Percentiles rank a stretch among this genome's conserved stretches.
Conservation (phyloP, 2,888 invertebrate species). For the Metalampra italica region DNA sequence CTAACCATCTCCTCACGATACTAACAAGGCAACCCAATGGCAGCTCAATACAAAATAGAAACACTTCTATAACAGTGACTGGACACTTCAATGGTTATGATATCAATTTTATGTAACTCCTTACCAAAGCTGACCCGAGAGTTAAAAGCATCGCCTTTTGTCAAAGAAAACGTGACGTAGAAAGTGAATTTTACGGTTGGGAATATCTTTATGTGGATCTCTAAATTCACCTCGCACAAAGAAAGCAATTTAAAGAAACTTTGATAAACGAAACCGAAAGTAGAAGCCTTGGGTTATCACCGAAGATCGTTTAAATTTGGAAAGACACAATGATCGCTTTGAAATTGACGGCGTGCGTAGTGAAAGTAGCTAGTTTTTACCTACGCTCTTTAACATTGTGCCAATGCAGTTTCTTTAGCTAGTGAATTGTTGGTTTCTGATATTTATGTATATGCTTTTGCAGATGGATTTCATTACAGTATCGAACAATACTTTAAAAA, state of each 20-base stretch:
- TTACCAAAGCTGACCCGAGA: slow-evolving; percentile 17
- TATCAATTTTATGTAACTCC: slow-evolving; percentile 22
- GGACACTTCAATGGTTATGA: slow-evolving; percentile 43
- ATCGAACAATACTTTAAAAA: no score
- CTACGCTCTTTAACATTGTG: slow-evolving; percentile 8
- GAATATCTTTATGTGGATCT: slow-evolving; percentile 28
- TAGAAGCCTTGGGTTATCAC: slow-evolving; percentile 33
- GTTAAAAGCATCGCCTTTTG: slow-evolving; percentile 19
- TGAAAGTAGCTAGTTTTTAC: slow-evolving; percentile 39
- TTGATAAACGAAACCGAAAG: slow-evolving; percentile 56
- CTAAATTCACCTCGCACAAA: slow-evolving; percentile 38
- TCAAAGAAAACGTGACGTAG: slow-evolving; percentile 42
- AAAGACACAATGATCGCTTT: slow-evolving; percentile 31
- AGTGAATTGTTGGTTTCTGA: neutral
- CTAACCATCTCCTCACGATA: slow-evolving; percentile 62
- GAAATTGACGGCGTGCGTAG: slow-evolving; percentile 32
- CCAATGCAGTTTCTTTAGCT: slow-evolving; percentile 2
- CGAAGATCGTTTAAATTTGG: slow-evolving; percentile 25
- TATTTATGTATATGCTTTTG: neutral
- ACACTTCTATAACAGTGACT: slow-evolving; percentile 47
- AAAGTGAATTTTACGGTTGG: slow-evolving; percentile 48
- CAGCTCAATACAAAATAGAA: slow-evolving; percentile 34
- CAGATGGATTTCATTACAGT: neutral
- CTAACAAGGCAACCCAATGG: slow-evolving; percentile 48
- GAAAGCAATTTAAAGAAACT: slow-evolving; percentile 41